Conservation (phyloP, 2,797 vertebrate species). For the Neosilurus hyrtlii region DNA sequence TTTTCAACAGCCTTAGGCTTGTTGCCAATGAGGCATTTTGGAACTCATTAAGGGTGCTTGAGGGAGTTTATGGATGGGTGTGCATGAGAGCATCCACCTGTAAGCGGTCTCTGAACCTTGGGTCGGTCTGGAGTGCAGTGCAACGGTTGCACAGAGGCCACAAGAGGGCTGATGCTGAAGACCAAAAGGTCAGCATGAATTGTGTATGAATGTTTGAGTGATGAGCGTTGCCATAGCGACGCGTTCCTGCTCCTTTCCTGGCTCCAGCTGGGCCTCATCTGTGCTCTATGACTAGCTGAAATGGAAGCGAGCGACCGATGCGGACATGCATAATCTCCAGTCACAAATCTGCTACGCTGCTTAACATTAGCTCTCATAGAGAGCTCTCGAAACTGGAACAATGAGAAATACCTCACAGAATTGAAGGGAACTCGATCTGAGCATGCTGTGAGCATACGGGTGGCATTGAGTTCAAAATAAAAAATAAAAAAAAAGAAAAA, state of each 20-base stretch:
- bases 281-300: slow-evolving; percentile 51
- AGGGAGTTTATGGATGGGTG: slow-evolving; percentile 44
- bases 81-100: slow-evolving; percentile 44
- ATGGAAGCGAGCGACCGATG: slow-evolving; percentile 36
- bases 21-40: slow-evolving; percentile 48
- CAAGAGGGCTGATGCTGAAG: slow-evolving; percentile 34
- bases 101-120: slow-evolving; percentile 16
- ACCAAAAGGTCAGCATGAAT: slow-evolving; percentile 79
- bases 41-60: slow-evolving; percentile 53
- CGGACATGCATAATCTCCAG: slow-evolving; percentile 57
- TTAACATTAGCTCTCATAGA: slow-evolving; percentile 44
- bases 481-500: slow-evolving; percentile 33
- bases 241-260: slow-evolving; percentile 51
- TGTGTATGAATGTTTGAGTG: slow-evolving; percentile 72
- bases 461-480: slow-evolving; percentile 45
- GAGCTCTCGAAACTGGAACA: slow-evolving; percentile 43
- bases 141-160: slow-evolving; percentile 20
- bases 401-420: slow-evolving; percentile 49
- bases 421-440: slow-evolving; percentile 45
- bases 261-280: slow-evolving; percentile 66
- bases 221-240: slow-evolving; percentile 71
- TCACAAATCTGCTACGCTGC: slow-evolving; percentile 30
- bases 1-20: neutral
- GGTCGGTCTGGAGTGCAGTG: slow-evolving; percentile 1
- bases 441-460: slow-evolving; percentile 15